Conservation (phyloP, 2,797 vertebrate genomes). For the Psittacula echo region DNA sequence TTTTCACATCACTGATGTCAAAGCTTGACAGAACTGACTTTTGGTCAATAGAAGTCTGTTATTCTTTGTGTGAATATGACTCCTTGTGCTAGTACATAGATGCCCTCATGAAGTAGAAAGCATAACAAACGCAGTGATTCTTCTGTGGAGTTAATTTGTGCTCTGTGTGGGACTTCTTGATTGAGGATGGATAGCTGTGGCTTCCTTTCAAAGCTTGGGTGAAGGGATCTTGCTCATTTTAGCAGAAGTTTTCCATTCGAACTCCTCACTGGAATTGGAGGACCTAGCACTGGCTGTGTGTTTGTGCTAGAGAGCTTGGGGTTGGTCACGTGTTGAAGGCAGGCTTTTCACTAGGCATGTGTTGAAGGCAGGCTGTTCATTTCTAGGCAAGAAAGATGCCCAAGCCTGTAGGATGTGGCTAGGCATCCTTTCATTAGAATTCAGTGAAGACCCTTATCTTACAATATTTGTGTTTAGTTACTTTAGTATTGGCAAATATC, state of each 20-base stretch:
- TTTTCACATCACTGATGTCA: background rate
- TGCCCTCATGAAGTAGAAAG: background rate
- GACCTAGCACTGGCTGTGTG: fast-evolving
- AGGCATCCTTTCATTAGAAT: background rate
- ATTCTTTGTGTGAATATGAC: background rate
- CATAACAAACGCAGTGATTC: background rate
- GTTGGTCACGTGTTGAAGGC: background rate
- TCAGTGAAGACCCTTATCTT: background rate
- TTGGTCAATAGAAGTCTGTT: background rate
- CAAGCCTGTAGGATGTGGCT: background rate
- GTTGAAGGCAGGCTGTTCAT: background rate
- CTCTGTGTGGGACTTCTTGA: background rate
- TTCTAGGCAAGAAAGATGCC: background rate
- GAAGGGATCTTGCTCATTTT: background rate
- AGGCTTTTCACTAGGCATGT: background rate
- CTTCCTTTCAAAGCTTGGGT: background rate
- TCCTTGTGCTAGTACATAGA: background rate
- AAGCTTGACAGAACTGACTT: background rate
- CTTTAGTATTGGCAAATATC: background rate
- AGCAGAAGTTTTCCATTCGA: background rate
- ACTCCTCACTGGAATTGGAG: background rate
- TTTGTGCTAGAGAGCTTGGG: fast-evolving
- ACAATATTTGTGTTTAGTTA: background rate
- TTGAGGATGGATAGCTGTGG: background rate
- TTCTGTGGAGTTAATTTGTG: background rate